These are phyloP conservation scores for Tapera naevia DNA, from an alignment of 2,797 vertebrate genomes.

Conservation along the genomic window DNA sequence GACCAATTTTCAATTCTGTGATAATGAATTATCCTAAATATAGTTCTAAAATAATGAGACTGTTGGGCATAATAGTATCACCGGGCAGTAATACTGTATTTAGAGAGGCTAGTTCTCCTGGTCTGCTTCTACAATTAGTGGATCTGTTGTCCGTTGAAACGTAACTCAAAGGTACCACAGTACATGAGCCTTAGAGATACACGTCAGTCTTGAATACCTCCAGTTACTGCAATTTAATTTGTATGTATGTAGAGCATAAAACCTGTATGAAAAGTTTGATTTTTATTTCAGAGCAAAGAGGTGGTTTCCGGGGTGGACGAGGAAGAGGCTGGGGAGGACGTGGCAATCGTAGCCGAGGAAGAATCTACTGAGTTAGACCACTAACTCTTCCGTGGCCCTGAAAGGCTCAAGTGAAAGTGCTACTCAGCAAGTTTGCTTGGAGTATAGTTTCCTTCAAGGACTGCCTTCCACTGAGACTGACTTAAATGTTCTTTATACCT, in stretches of 20 bases:
- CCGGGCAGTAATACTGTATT: not conserved
- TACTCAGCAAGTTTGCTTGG: constrained; percentile 73
- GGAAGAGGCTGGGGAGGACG: constrained; percentile 91
- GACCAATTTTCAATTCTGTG: not conserved
- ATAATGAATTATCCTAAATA: not conserved
- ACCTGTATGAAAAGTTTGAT: constrained; percentile 16
- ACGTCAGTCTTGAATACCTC: not conserved
- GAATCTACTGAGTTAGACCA: constrained; percentile 86
- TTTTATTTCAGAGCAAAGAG: constrained; percentile 88
- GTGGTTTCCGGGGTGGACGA: constrained; percentile 91
- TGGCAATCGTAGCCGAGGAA: constrained; percentile 92
- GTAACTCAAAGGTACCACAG: not conserved
- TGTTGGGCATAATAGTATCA: not conserved
- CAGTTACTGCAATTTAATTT: not conserved
- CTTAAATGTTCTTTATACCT: constrained; percentile 83
- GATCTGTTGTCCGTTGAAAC: not conserved
- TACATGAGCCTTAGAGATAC: not conserved
- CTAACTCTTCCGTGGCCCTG: constrained; percentile 58
- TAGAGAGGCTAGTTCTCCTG: not conserved
- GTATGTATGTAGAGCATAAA: not conserved
- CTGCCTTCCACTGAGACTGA: constrained; percentile 80
- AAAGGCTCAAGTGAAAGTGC: constrained; percentile 54
- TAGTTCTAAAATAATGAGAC: not conserved
- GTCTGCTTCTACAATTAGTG: not conserved
- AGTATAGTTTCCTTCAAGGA: constrained; percentile 72